phyloP scores from a whole-genome alignment of 1,140 invertebrate species.

The Chionoecetes opilio region DNA sequence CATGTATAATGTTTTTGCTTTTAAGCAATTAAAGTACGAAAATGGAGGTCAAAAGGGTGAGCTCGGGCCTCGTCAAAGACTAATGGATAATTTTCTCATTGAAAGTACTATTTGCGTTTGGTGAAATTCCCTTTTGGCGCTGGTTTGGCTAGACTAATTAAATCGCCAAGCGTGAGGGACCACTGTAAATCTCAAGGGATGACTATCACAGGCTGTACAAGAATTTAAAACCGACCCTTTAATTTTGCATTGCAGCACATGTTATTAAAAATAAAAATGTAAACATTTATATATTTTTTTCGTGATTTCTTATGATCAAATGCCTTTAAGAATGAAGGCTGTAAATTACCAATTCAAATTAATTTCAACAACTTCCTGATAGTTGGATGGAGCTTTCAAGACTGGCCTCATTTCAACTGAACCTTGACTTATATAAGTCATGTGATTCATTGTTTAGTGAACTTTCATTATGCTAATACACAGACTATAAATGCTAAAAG shows the following conservation, averaged over 20 bases:
- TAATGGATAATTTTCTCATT: too few species aligned
- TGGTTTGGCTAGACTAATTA: too few species aligned
- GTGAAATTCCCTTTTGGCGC: too few species aligned
- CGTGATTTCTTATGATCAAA: too few species aligned
- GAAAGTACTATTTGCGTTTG: too few species aligned
- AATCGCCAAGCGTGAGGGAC: too few species aligned
- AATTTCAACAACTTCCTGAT: neutral
- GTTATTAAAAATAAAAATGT: too few species aligned
- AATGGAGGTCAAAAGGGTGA: too few species aligned
- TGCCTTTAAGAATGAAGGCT: neutral
- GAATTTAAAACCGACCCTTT: neutral
- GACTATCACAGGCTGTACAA: neutral
- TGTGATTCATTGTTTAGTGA: conserved; percentile 29
- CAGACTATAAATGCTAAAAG: conserved; percentile 38
- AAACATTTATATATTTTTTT: too few species aligned
- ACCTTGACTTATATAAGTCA: conserved; percentile 17
- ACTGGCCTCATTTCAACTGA: neutral
- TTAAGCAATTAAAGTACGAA: too few species aligned
- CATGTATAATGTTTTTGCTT: too few species aligned
- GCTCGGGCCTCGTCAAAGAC: too few species aligned
- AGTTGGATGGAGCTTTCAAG: conserved; percentile 16
- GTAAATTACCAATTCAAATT: neutral
- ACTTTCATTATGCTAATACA: conserved; percentile 27
- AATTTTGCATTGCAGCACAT: neutral
- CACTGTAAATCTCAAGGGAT: neutral